Conservation (phyloP, 2,888 invertebrate genomes). For the Drosophila setosimentum region DNA sequence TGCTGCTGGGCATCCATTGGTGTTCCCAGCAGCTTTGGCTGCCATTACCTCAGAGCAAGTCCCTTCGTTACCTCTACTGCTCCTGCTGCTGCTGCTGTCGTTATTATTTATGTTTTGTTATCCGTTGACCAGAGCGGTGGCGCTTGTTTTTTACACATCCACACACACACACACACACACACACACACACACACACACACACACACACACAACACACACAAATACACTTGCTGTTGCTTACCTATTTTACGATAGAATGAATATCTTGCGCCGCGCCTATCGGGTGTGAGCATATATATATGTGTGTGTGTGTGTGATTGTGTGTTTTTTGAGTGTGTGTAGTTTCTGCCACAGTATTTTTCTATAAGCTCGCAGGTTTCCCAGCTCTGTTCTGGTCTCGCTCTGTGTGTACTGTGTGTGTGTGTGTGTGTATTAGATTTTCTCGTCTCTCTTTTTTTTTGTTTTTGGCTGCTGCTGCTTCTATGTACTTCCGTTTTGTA, state of each 20-base stretch:
- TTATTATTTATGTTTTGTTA: conserved; percentile 84
- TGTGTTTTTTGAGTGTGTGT: conserved; percentile 31
- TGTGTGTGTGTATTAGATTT: conserved; percentile 15
- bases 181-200: conserved; percentile 6
- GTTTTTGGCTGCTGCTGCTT: conserved; percentile 65
- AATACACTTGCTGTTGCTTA: conserved; percentile 65
- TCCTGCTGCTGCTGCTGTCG: conserved; percentile 52
- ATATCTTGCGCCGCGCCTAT: conserved; percentile 62
- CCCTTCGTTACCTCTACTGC: conserved; percentile 8
- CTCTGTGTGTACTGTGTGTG: conserved; percentile 6
- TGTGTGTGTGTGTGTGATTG: conserved; percentile 16
- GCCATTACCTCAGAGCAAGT: conserved; percentile 19
- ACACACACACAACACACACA: too few species aligned
- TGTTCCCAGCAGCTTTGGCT: conserved; percentile 54
- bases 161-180: conserved; percentile 30
- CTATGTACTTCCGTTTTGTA: conserved; percentile 79
- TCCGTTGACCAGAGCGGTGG: conserved; percentile 80
- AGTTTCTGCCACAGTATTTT: conserved; percentile 77
- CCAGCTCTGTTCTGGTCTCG: conserved; percentile 54
- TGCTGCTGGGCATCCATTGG: conserved; percentile 18
- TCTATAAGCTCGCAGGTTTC: conserved; percentile 69
- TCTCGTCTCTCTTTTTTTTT: conserved; percentile 38
- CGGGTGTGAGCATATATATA: conserved; percentile 5
- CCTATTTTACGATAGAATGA: conserved; percentile 81
- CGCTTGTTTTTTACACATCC: conserved; percentile 66